These are phyloP conservation scores for Pyralis farinalis DNA, from an alignment of 2,888 invertebrate species.

Conservation along the genomic window DNA sequence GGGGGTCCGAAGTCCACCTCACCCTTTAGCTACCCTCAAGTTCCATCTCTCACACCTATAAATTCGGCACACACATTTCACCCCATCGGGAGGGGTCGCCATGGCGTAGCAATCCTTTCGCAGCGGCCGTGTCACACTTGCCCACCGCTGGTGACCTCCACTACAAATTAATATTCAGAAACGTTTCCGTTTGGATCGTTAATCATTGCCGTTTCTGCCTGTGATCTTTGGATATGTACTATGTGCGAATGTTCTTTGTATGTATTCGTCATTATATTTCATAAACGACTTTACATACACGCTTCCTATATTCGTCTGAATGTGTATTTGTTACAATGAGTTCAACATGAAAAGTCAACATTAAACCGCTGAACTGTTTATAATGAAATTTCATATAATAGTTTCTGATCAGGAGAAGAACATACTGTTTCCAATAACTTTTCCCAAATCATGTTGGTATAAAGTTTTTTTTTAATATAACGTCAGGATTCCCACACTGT, in stretches of 20 bases:
- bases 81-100: constrained; percentile 66
- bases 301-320: too few species aligned
- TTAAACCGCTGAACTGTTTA: too few species aligned
- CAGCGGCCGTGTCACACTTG: constrained; percentile 75
- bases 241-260: constrained; percentile 11
- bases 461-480: too few species aligned
- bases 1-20: constrained; percentile 79
- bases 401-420: too few species aligned
- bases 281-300: too few species aligned
- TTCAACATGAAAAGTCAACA: too few species aligned
- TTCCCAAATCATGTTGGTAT: too few species aligned
- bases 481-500: too few species aligned
- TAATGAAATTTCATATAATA: too few species aligned
- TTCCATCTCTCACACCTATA: constrained; percentile 82
- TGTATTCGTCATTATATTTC: too few species aligned
- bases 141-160: constrained; percentile 72
- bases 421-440: too few species aligned
- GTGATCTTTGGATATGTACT: constrained; percentile 38
- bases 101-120: constrained; percentile 77
- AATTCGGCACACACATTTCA: constrained; percentile 79
- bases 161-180: constrained; percentile 80
- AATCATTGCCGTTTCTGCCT: constrained; percentile 67
- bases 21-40: constrained; percentile 80
- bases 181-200: constrained; percentile 75
- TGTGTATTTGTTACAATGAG: too few species aligned